Evolutionary conservation across 1,140 invertebrate genomes (phyloP), one percentile per base, ranked within the genome.

Genomic region (Drosophila bipectinata): DNA sequence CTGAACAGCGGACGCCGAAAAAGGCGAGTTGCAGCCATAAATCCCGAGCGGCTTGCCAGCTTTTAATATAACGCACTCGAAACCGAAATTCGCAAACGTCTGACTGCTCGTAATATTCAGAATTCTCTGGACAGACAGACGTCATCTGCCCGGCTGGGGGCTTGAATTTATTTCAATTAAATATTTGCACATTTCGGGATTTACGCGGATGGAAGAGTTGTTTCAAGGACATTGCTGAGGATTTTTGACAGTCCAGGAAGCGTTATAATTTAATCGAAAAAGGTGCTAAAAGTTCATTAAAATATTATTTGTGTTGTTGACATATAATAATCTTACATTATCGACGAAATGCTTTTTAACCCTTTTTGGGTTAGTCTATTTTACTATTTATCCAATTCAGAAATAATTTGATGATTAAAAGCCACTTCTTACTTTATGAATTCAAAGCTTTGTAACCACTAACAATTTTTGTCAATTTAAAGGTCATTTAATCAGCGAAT

Each of bases 1-100:
- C 41, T 44, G 41, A 18, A 44, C 41, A 44, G 14, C 41, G 41
- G 15, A 18, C 41, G 5, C n/a, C 44, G 8, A 18, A 47, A 47
- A 10, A 47, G 44, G 44, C 51, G 34, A 32, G 28, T 10, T 49
- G 63, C 73, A 57, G 62, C 55, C 73, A 66, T 63, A 72, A 81
- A 82, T 72, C 75, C 63, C 63, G 48, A 66, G 63, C 44, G 58
- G 73, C 53, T 60, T 55, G 52, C 68, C 34, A 47, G 21, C 68
- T 51, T 74, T 80, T 81, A 80, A 69, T 69, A 77, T 64, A 18
- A 54, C 53, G 47, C 37, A 52, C 44, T 67, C 59, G 53, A 55
- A 58, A 34, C 24, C 39, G 51, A 72, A 79, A 83, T 84, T 59
- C 47, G 76, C 59, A 79, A 77, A 76, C 63, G 62, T 60, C 66